Evolutionary conservation across 2,888 invertebrate species (phyloP).

Genomic region (Oxytorus armatus): DNA sequence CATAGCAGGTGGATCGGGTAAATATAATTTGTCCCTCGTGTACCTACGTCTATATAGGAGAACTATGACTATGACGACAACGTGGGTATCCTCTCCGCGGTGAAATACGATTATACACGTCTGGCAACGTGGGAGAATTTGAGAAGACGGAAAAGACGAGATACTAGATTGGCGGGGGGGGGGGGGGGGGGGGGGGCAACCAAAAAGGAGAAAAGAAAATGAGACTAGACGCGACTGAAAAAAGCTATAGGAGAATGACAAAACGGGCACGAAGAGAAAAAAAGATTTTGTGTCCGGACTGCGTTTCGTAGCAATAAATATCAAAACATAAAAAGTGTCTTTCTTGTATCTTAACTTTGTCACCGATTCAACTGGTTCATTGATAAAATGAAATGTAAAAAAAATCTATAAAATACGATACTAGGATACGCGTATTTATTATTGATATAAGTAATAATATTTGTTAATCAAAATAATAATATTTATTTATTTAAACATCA

Average conservation of each 20-base stretch:
- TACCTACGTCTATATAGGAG: slow-evolving; percentile 46
- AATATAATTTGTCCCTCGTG: slow-evolving; percentile 60
- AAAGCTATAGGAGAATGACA: slow-evolving; percentile 5
- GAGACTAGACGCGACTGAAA: too few relatives aligned
- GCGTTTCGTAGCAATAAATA: background rate
- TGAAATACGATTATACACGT: slow-evolving; percentile 59
- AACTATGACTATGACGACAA: slow-evolving; percentile 17
- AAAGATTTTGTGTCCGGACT: slow-evolving; percentile 15
- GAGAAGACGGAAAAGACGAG: slow-evolving; percentile 28
- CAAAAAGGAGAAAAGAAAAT: too few relatives aligned
- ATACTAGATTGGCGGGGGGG: background rate
- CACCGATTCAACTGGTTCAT: too few relatives aligned
- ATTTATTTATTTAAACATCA: too few relatives aligned
- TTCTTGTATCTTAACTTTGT: slow-evolving; percentile 35
- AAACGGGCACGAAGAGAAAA: slow-evolving; percentile 16
- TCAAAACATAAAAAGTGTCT: slow-evolving; percentile 1
- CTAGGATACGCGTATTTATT: too few relatives aligned
- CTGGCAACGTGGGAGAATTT: slow-evolving; percentile 61
- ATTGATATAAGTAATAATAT: too few relatives aligned
- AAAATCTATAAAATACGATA: too few relatives aligned
- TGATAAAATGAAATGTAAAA: too few relatives aligned
- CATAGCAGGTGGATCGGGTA: slow-evolving; percentile 37
- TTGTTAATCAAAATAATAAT: too few relatives aligned
- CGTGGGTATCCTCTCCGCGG: slow-evolving; percentile 42
- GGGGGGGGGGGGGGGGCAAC: background rate